Evolutionary conservation across 2,888 invertebrate species (phyloP).

Genomic region (Epirrita christyi): DNA sequence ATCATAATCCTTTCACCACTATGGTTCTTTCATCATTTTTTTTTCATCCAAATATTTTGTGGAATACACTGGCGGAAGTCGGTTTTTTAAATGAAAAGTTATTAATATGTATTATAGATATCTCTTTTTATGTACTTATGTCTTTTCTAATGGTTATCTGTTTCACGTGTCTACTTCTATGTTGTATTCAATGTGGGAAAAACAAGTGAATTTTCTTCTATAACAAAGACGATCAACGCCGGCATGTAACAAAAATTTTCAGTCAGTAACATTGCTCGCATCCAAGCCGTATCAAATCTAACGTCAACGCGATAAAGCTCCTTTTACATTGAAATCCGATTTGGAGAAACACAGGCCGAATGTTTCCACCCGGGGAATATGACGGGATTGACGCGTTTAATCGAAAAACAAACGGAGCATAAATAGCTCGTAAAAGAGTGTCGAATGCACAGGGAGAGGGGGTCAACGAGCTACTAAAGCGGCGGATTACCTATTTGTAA

Average conservation of each 20-base stretch:
- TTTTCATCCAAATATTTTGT: too few relatives aligned
- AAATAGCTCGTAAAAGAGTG: constrained; percentile 44
- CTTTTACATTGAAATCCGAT: background rate
- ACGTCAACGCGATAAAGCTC: background rate
- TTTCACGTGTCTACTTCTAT: too few relatives aligned
- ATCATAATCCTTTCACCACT: too few relatives aligned
- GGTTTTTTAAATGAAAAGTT: too few relatives aligned
- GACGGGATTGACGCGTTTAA: constrained; percentile 57
- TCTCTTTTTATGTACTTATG: too few relatives aligned
- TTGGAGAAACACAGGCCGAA: constrained; percentile 8
- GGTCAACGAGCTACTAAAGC: constrained; percentile 42
- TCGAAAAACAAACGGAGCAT: constrained; percentile 63
- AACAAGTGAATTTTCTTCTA: too few relatives aligned
- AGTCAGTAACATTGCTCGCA: background rate
- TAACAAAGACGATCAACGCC: background rate
- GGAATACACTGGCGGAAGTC: too few relatives aligned
- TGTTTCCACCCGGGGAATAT: constrained; percentile 24
- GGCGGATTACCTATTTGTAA: constrained; percentile 38
- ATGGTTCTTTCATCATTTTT: too few relatives aligned
- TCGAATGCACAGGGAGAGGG: constrained; percentile 25
- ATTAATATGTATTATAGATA: too few relatives aligned
- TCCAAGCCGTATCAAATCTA: background rate
- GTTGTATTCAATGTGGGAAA: too few relatives aligned
- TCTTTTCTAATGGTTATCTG: too few relatives aligned
- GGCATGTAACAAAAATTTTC: background rate